Conservation (phyloP, 2,888 invertebrate genomes). For the Parapristionchus giblindavisi region DNA sequence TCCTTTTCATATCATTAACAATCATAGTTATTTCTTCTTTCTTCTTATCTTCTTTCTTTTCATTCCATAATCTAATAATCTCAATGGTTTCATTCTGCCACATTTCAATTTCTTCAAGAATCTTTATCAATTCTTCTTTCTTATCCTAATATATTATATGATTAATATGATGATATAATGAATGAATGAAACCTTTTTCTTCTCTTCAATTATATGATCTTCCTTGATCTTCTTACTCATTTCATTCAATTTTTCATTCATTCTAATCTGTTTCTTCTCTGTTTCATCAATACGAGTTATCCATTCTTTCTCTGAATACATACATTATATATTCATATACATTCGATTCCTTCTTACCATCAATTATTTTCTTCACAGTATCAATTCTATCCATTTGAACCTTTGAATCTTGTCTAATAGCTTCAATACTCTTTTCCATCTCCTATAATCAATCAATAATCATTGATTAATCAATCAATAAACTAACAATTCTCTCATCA, state of each 20-base stretch:
- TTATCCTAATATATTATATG: background rate
- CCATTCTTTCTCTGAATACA: constrained; percentile 9
- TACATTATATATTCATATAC: background rate
- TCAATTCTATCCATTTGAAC: constrained; percentile 16
- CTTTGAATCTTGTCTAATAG: constrained; percentile 2
- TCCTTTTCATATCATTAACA: constrained; percentile 2
- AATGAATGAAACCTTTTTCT: background rate
- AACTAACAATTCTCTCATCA: constrained; percentile 3
- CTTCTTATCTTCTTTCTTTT: constrained; percentile 20
- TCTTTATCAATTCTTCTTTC: constrained; percentile 29
- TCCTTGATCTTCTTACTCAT: constrained; percentile 1
- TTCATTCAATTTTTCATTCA: constrained; percentile 21
- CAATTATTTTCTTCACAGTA: constrained; percentile 4
- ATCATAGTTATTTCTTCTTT: background rate
- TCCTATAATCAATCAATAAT: constrained; percentile 14
- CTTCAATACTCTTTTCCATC: constrained; percentile 5
- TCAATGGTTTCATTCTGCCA: constrained; percentile 36
- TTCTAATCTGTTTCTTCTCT: constrained; percentile 2
- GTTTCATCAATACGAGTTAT: background rate
- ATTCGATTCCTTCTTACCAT: background rate
- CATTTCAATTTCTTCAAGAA: constrained; percentile 32
- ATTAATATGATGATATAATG: background rate
- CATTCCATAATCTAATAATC: constrained; percentile 27
- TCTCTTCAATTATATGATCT: constrained; percentile 1
- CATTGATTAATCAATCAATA: background rate